Evolutionary conservation across 1,140 invertebrate species (phyloP).

Genomic region (Brachionus sp.): DNA sequence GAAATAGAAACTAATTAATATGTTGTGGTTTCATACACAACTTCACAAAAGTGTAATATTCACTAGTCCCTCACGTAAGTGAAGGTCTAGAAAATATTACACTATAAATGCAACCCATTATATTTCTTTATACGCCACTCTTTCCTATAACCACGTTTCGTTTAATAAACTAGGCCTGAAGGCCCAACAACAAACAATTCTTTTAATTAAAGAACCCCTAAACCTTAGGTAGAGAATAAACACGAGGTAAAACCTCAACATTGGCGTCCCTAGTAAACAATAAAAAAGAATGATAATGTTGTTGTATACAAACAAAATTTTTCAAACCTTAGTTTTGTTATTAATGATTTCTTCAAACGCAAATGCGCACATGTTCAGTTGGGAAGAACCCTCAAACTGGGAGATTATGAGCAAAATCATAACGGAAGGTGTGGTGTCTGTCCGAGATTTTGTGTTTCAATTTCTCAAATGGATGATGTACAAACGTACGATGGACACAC

Average conservation of each 20-base stretch:
- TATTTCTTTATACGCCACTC: too few relatives aligned
- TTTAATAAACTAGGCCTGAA: too few relatives aligned
- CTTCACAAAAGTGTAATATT: too few relatives aligned
- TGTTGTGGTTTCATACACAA: too few relatives aligned
- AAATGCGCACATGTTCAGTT: conserved; percentile 4
- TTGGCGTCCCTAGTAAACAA: conserved; percentile 7
- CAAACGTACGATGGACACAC: background rate
- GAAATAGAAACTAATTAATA: too few relatives aligned
- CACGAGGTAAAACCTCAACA: too few relatives aligned
- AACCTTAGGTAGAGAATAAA: too few relatives aligned
- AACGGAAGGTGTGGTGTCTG: background rate
- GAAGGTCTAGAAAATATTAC: too few relatives aligned
- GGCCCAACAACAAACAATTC: too few relatives aligned
- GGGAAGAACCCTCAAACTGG: background rate
- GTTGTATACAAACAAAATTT: background rate
- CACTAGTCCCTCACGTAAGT: too few relatives aligned
- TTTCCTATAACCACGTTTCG: too few relatives aligned
- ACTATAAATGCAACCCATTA: too few relatives aligned
- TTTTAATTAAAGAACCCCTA: background rate
- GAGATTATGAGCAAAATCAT: background rate
- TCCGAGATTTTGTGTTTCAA: background rate
- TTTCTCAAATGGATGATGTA: background rate
- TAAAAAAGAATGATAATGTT: background rate
- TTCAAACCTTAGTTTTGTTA: background rate
- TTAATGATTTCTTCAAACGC: background rate